Base-by-base conservation (phyloP, 2,797 vertebrate genomes). In the Xiphorhynchus erythropygius region DNA sequence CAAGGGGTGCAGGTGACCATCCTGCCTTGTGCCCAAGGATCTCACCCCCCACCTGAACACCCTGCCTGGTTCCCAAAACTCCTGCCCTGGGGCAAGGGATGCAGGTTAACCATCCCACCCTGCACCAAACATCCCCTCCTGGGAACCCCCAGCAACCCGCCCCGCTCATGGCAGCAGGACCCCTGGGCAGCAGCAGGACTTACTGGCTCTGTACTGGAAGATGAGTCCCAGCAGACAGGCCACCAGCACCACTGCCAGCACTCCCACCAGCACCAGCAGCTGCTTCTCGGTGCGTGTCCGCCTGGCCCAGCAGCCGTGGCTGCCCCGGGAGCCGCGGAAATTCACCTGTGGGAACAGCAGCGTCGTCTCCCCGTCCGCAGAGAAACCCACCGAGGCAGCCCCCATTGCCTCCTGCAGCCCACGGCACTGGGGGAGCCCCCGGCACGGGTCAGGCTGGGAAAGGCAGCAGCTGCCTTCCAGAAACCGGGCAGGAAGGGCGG, bases 181-280 rank as follows among this genome's bases (percentile, higher is more conserved):
- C 55, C 37, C 47, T 2, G 5, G 0, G 0, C 1, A 1, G 7
- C 3, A 4, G 1, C 0, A 57, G n/a, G 37, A 98, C 99, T 99
- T 98, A 99, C 99, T 96, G 93, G 98, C 97, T 95, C 80, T 98
- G 97, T 99, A 99, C 97, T 99, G 99, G 90, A 99, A 89, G 37
- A 98, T 95, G 30, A 99, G 96, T 0, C 98, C 97, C 77, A 99
- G 94, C 83, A 99, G 82, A 44, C 98, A 98, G 10, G 98, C 96
- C 32, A 98, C 95, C 67, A 99, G 95, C 60, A 98, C 97, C 1
- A 97, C 69, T 0, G 89, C 97, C 87, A 99, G 94, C 25, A 98
- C 28, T 1, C 94, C 98, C 83, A 98, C 96, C 57, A 99, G 52
- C 22, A 98, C 89, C 92, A 99, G 67, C 23, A 99, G 98, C 90